Percentiles rank a stretch among this genome's conserved stretches.
phyloP scores from a whole-genome alignment of 2,797 vertebrate species.

The Pseudomugil gertrudae region DNA sequence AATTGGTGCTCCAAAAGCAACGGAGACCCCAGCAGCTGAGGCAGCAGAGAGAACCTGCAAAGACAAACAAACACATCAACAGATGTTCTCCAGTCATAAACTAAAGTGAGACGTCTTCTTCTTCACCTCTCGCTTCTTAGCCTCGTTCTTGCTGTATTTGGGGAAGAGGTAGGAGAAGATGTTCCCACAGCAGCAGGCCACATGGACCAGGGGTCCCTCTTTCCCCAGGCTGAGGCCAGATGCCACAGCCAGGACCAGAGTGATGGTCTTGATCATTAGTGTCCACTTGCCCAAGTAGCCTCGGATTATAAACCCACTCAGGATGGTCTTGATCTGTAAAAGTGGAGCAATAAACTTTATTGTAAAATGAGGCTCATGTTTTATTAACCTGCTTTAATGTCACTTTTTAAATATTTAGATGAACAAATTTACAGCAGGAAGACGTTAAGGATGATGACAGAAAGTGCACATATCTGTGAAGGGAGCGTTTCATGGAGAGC shows the following conservation, averaged over 20 bases:
- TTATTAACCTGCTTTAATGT: too few species aligned
- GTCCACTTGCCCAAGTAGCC: constrained; percentile 99
- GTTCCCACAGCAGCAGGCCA: constrained; percentile 99
- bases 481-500: background rate
- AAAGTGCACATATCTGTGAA: background rate
- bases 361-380: too few species aligned
- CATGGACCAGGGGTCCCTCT: constrained; percentile 96
- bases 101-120: background rate
- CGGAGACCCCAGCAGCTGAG: constrained; percentile 96
- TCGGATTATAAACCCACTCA: constrained; percentile 98
- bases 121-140: constrained; percentile 96
- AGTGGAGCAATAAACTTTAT: background rate
- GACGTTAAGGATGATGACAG: background rate
- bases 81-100: background rate
- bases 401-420: too few species aligned
- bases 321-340: constrained; percentile 96
- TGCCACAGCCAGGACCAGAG: constrained; percentile 95
- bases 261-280: constrained; percentile 98
- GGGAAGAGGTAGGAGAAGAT: constrained; percentile 99
- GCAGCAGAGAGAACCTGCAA: constrained; percentile 94
- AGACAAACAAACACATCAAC: constrained; percentile 41
- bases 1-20: constrained; percentile 97
- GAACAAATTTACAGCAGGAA: constrained; percentile 7
- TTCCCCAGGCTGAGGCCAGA: constrained; percentile 98
- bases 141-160: constrained; percentile 99